A percentile compares a stretch with the other conserved stretches of the same genome.
These are phyloP conservation scores for Xanthia icteritia DNA, from an alignment of 2,888 invertebrate species.

Conservation along the genomic window DNA sequence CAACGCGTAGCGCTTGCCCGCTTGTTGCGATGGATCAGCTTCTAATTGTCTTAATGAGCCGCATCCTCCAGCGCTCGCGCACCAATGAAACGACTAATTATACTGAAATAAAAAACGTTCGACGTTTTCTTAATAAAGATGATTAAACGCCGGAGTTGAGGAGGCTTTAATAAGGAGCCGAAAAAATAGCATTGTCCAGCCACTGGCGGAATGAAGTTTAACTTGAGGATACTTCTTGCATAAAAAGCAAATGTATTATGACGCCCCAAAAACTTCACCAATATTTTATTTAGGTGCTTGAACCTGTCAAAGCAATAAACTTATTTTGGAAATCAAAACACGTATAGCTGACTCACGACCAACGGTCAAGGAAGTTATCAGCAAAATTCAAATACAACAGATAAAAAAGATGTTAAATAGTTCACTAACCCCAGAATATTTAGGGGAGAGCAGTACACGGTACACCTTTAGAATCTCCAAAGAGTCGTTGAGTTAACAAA, in stretches of 20 bases:
- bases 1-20: conserved; percentile 61
- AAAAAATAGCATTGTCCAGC: not conserved
- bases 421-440: conserved; percentile 53
- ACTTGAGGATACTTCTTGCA: not conserved
- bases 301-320: conserved; percentile 37
- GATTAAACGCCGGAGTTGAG: conserved; percentile 4
- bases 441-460: conserved; percentile 14
- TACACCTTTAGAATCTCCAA: conserved; percentile 34
- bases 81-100: conserved; percentile 48
- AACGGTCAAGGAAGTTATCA: conserved; percentile 24
- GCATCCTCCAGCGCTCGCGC: conserved; percentile 81
- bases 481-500: conserved; percentile 41
- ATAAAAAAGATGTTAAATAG: conserved; percentile 38
- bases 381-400: conserved; percentile 37
- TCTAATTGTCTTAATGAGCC: conserved; percentile 85
- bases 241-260: conserved; percentile 19
- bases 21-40: conserved; percentile 77
- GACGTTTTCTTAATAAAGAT: conserved; percentile 8
- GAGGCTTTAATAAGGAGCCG: not conserved
- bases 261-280: conserved; percentile 22
- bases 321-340: conserved; percentile 50
- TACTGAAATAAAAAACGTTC: conserved; percentile 27
- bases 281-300: conserved; percentile 29
- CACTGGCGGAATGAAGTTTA: not conserved
- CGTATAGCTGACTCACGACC: conserved; percentile 41